Evolutionary conservation across 2,888 invertebrate species (phyloP).

Genomic region (Dynastes tityus): DNA sequence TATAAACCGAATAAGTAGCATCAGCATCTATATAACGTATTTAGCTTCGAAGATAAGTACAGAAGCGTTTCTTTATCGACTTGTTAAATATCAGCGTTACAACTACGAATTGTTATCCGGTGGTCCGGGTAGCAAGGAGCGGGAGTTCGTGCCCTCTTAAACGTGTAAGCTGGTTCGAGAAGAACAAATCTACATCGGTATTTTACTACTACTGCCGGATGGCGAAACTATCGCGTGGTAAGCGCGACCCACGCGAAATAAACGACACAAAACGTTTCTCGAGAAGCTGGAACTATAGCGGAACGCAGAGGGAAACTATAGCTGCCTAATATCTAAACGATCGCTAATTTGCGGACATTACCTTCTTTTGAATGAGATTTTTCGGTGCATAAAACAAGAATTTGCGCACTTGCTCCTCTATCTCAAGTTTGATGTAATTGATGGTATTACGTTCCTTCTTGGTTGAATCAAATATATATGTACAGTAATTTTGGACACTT

Average conservation of each 20-base stretch:
- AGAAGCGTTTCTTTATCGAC: constrained; percentile 21
- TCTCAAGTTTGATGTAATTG: too few species aligned
- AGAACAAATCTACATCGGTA: constrained; percentile 15
- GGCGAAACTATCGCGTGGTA: constrained; percentile 14
- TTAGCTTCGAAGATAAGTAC: neutral
- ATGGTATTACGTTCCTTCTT: too few species aligned
- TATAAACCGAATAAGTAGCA: neutral
- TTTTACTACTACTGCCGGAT: constrained; percentile 12
- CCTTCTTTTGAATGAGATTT: too few species aligned
- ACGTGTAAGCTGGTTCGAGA: neutral
- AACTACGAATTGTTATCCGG: constrained; percentile 15
- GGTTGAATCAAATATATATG: too few species aligned
- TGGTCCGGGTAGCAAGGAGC: neutral
- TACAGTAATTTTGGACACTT: too few species aligned
- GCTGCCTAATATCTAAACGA: too few species aligned
- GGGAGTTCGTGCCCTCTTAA: neutral
- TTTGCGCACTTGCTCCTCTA: too few species aligned
- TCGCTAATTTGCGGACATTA: too few species aligned
- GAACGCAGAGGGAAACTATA: too few species aligned
- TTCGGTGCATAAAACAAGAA: too few species aligned
- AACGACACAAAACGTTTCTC: neutral
- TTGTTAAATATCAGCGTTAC: constrained; percentile 12
- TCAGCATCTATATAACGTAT: neutral
- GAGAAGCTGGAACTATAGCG: too few species aligned
- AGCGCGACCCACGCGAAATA: neutral